Percentiles rank a stretch among this genome's conserved stretches.
Conservation (phyloP, 2,888 invertebrate genomes). For the Calameuta idolon region DNA sequence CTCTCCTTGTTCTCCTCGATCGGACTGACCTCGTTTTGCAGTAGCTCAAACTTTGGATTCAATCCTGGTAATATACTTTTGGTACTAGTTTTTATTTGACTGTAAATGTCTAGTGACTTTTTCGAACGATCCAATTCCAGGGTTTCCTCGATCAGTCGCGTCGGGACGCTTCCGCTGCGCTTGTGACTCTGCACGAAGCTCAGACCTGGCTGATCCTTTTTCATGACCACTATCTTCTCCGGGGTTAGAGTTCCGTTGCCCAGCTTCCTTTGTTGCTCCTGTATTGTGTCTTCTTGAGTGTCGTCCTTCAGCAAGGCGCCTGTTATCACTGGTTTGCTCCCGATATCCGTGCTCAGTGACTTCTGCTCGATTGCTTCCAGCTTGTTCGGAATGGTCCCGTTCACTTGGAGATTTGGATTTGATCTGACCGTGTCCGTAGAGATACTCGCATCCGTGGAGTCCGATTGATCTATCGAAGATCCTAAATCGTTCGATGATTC, state of each 20-base stretch:
- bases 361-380: conserved; percentile 49
- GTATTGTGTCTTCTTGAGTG: conserved; percentile 67
- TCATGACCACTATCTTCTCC: conserved; percentile 44
- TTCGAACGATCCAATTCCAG: conserved; percentile 52
- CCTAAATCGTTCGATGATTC: conserved; percentile 42
- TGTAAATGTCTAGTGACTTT: conserved; percentile 69
- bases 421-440: conserved; percentile 57
- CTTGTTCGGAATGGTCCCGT: conserved; percentile 52
- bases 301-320: conserved; percentile 79
- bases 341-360: conserved; percentile 66
- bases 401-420: conserved; percentile 56
- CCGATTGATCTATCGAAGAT: conserved; percentile 56
- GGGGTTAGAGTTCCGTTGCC: conserved; percentile 67
- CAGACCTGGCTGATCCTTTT: conserved; percentile 45
- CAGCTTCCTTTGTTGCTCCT: conserved; percentile 68
- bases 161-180: conserved; percentile 71
- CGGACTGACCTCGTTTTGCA: conserved; percentile 70
- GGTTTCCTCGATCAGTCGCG: conserved; percentile 69
- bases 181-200: conserved; percentile 68
- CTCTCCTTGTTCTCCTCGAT: conserved; percentile 61
- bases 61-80: conserved; percentile 68
- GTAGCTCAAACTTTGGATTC: conserved; percentile 73
- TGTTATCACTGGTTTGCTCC: conserved; percentile 77
- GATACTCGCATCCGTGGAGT: conserved; percentile 55
- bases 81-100: conserved; percentile 70